Evolutionary conservation across 1,140 invertebrate genomes (phyloP).

Genomic region (Araneus ventricosus): DNA sequence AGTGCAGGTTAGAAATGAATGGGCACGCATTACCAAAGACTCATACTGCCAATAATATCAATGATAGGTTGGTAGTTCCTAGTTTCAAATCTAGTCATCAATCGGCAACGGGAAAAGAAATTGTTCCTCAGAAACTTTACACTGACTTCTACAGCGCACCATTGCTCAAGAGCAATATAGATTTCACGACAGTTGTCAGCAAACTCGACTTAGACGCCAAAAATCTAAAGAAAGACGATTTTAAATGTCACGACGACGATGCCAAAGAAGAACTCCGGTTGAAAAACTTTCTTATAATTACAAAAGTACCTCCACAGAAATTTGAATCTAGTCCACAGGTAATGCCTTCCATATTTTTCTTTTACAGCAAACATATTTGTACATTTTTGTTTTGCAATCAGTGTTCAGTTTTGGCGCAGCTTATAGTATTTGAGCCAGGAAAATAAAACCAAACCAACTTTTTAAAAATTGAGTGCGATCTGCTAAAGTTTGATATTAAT

Average conservation of each 20-base stretch:
- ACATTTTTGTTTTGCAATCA: too few species aligned
- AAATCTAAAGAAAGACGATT: background rate
- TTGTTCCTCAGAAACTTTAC: background rate
- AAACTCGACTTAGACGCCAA: constrained; percentile 56
- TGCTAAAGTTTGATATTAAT: too few species aligned
- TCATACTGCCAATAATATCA: background rate
- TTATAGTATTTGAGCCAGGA: too few species aligned
- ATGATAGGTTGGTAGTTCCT: constrained; percentile 10
- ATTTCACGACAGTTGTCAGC: constrained; percentile 21
- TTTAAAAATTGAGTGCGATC: background rate
- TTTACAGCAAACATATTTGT: too few species aligned
- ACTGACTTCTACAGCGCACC: constrained; percentile 20
- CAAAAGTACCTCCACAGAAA: constrained; percentile 44
- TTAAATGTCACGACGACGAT: constrained; percentile 17
- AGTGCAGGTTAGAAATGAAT: constrained; percentile 57
- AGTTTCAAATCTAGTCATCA: constrained; percentile 13
- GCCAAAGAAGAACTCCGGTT: constrained; percentile 43
- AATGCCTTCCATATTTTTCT: background rate
- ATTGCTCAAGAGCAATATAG: constrained; percentile 31
- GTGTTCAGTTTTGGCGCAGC: too few species aligned
- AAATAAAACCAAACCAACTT: too few species aligned
- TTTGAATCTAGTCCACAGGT: constrained; percentile 36
- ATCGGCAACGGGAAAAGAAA: background rate
- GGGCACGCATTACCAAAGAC: constrained; percentile 21
- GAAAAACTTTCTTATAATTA: constrained; percentile 44